These are phyloP conservation scores for Crioceris asparagi DNA, from an alignment of 2,888 invertebrate species.

Conservation along the genomic window DNA sequence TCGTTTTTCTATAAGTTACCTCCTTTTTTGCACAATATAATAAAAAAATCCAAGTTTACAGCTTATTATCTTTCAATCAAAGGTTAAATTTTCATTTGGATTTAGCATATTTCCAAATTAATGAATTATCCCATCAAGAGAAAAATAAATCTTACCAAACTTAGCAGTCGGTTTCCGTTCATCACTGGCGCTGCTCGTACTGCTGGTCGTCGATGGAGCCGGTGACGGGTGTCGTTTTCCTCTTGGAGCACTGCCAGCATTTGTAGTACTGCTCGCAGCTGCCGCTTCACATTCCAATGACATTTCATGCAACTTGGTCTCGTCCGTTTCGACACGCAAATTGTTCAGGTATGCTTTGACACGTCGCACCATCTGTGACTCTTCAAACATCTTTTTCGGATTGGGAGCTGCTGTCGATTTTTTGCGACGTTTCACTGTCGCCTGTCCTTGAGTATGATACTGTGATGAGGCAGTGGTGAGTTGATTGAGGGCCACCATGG, in stretches of 20 bases:
- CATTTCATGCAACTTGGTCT: slow-evolving; percentile 77
- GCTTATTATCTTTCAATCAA: no score
- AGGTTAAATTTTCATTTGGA: no score
- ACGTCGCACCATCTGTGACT: slow-evolving; percentile 95
- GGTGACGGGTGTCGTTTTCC: slow-evolving; percentile 83
- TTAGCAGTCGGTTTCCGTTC: slow-evolving; percentile 54
- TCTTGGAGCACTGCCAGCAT: slow-evolving; percentile 25
- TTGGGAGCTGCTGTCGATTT: slow-evolving; percentile 85
- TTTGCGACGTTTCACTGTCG: slow-evolving; percentile 82
- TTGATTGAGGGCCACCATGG: slow-evolving; percentile 82
- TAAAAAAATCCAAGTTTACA: no score
- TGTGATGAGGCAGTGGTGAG: slow-evolving; percentile 64
- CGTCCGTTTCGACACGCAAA: slow-evolving; percentile 85
- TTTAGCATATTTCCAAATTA: no score
- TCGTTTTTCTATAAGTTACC: no score
- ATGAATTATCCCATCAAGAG: no score
- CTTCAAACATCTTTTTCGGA: slow-evolving; percentile 97
- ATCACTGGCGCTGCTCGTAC: slow-evolving; percentile 72
- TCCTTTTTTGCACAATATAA: no score
- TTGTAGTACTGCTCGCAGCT: slow-evolving; percentile 26
- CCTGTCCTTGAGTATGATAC: slow-evolving; percentile 49
- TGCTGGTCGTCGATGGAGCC: slow-evolving; percentile 84
- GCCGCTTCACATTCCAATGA: slow-evolving; percentile 80
- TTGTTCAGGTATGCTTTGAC: slow-evolving; percentile 93
- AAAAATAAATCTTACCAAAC: slow-evolving; percentile 50